Evolutionary conservation across 1,140 invertebrate genomes (phyloP), one percentile per base, ranked within the genome.

Genomic region (Drosophila lacteicornis): DNA sequence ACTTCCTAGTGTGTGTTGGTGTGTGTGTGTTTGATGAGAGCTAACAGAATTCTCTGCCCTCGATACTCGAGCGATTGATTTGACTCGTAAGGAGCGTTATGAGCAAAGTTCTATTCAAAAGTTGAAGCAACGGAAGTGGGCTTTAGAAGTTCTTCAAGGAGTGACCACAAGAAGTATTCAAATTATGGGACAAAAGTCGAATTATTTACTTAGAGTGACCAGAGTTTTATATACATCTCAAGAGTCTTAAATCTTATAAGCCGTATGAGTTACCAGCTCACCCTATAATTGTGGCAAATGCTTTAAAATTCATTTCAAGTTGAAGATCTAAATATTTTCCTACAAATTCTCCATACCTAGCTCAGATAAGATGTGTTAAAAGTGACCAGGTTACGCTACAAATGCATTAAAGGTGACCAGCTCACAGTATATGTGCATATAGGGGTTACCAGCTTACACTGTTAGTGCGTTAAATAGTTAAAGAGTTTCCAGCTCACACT

Each of bases 31-130:
- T 6, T 27, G 17, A 17, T 42, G 33, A 30, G 43, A 67, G 43
- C 33, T n/a, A 17, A 55, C 17, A 36, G 12, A 63, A 57, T 15
- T 7, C 47, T 7, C 47, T 36, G 4, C 5, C 15, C 11, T 22
- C 12, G 19, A 40, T 56, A 33, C n/a, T 65, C 55, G 19, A 33
- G 27, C 25, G 13, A 43, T 43, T 60, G 55, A 65, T 43, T 65
- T 60, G 25, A 8, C 27, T 65, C 22, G 0, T 17, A 56, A 17
- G 22, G 4, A 55, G 33, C 40, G 33, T 55, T 62, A 5, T n/a
- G 19, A 51, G 13, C 11, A 13, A 13, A 43, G 36, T 43, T 46
- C 1, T 30, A 47, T 9, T 47, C 6, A 8, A 22, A 19, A 49
- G 58, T 53, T 33, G 9, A 19, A 19, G n/a, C 3, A 6, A 36